Evolutionary conservation across 2,113 vertebrate genomes (phyloP).

Genomic region (Antennarius striatus): DNA sequence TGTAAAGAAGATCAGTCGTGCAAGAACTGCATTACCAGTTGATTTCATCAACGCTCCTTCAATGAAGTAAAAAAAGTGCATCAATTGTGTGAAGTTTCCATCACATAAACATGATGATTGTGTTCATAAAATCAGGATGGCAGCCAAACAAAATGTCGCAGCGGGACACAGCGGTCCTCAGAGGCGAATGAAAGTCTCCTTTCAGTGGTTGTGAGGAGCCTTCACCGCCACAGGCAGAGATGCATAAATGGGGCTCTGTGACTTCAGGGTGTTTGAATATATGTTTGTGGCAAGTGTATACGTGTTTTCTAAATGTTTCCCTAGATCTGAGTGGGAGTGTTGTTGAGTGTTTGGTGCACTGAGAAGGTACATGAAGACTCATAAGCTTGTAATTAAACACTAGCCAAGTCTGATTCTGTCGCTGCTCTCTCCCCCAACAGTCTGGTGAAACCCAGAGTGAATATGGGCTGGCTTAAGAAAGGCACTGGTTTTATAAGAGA

Average conservation of each 20-base stretch:
- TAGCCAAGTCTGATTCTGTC: conserved; percentile 27
- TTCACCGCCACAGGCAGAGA: conserved; percentile 17
- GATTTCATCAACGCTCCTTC: too few relatives aligned
- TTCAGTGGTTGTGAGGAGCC: conserved; percentile 55
- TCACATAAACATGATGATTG: conserved; percentile 9
- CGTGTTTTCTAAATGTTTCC: background rate
- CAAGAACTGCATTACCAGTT: conserved; percentile 1
- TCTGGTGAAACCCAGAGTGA: conserved; percentile 40
- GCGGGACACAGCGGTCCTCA: conserved; percentile 37
- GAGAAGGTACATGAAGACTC: background rate
- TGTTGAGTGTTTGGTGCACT: conserved; percentile 34
- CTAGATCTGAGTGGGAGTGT: background rate
- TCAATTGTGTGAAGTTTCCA: background rate
- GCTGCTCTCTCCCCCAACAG: conserved; percentile 9
- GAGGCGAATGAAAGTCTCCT: conserved; percentile 66
- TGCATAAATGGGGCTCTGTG: conserved; percentile 70
- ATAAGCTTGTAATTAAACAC: conserved; percentile 32
- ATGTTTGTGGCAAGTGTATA: conserved; percentile 31
- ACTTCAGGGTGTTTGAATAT: conserved; percentile 22
- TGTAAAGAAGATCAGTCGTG: conserved; percentile 20
- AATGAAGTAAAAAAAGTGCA: too few relatives aligned
- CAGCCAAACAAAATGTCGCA: conserved; percentile 60
- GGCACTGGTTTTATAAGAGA: conserved; percentile 19
- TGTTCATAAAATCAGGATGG: conserved; percentile 31
- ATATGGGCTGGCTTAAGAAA: conserved; percentile 25